Evolutionary conservation across 2,113 vertebrate species (phyloP), one percentile per base, ranked within the genome.

Genomic region (Heptranchias perlo): DNA sequence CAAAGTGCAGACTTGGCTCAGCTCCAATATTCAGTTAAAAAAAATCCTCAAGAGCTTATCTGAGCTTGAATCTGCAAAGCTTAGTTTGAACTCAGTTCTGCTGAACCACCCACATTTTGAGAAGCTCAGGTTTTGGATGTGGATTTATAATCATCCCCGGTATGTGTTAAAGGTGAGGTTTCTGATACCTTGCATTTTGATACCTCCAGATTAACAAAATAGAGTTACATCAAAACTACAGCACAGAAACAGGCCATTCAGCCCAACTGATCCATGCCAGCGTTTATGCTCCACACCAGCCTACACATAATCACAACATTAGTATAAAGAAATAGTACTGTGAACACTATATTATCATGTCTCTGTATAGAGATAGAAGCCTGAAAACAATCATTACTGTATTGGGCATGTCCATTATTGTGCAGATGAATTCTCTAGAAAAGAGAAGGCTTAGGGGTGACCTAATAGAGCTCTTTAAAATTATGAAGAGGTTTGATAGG

Each of bases 41-140:
- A 21, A 58, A 64, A 93, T 44, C n/a, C 18, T 62, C 39, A 25
- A n/a, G 16, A 62, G 89, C 89, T 62, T 93, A 93, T 93, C 89
- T 39, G 16, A n/a, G 35, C 89, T 62, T 92, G 54, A 62, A 92
- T 62, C 89, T 39, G n/a, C 89, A 93, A 93, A 93, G 58, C 58
- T 62, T 35, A 92, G 87, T 92, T n/a, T 93, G 89, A 93, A 62
- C 87, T 91, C 58, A 23, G 89, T 39, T 18, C 58, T 93, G 35
- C 54, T 92, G 54, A 64, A 93, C 35, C 16, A 39, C 54, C 89
- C 31, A 93, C 64, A 93, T 62, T 93, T 62, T 16, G 58, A 62
- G 61, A n/a, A 92, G 31, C 87, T n/a, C 54, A n/a, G 52, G 52
- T 92, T 61, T 92, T 61, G 28, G 54, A 92, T n/a, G 54, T n/a